Evolutionary conservation across 2,888 invertebrate species (phyloP).

Genomic region (Arenicola marina): DNA sequence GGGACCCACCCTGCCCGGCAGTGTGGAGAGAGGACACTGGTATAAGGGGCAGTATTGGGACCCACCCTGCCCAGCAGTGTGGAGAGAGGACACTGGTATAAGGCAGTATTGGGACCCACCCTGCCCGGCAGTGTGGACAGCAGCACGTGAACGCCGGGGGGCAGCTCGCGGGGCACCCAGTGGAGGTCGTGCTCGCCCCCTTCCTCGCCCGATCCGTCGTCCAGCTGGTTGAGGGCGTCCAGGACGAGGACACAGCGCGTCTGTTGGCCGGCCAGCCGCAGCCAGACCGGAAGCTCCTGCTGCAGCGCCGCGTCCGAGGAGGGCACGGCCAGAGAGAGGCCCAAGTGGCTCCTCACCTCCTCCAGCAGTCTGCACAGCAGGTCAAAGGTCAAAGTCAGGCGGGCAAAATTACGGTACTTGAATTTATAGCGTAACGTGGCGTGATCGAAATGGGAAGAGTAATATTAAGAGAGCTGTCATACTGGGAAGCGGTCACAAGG

Average conservation of each 20-base stretch:
- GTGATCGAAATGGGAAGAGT: too few species aligned
- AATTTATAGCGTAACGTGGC: too few species aligned
- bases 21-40: too few species aligned
- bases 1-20: too few species aligned
- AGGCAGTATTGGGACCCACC: too few species aligned
- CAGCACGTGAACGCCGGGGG: constrained; percentile 43
- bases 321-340: constrained; percentile 39
- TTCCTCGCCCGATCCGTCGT: constrained; percentile 39
- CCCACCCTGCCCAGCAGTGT: too few species aligned
- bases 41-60: too few species aligned
- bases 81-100: too few species aligned
- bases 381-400: neutral
- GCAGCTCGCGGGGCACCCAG: constrained; percentile 42
- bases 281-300: constrained; percentile 39
- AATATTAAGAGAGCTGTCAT: too few species aligned
- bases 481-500: too few species aligned
- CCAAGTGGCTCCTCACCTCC: constrained; percentile 41
- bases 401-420: neutral
- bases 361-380: constrained; percentile 38
- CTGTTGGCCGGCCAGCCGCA: constrained; percentile 35
- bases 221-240: constrained; percentile 50
- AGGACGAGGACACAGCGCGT: constrained; percentile 39
- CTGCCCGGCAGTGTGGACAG: constrained; percentile 47
- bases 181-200: constrained; percentile 42
- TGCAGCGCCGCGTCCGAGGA: constrained; percentile 37